Evolutionary conservation across 1,140 invertebrate species (phyloP).

Genomic region (Lineus longissimus): DNA sequence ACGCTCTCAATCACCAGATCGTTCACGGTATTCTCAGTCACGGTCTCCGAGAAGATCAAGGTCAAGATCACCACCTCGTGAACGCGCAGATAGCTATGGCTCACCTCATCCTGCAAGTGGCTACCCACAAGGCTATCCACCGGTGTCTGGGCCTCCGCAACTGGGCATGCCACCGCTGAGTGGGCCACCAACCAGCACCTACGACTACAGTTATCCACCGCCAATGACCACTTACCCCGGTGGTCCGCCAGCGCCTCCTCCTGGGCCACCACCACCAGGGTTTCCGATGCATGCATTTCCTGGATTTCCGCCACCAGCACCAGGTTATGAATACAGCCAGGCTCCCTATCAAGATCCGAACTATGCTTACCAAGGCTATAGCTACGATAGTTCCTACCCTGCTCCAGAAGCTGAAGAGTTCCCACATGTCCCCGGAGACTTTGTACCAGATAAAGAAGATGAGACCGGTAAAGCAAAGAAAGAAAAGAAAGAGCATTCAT

Average conservation of each 20-base stretch:
- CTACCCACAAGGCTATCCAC: neutral
- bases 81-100: neutral
- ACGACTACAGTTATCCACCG: conserved; percentile 10
- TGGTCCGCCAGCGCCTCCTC: conserved; percentile 6
- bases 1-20: too few species aligned
- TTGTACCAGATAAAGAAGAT: neutral
- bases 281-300: conserved; percentile 3
- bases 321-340: neutral
- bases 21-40: too few species aligned
- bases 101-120: neutral
- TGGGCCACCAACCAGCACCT: conserved; percentile 6
- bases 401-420: neutral
- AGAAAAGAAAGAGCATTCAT: conserved; percentile 5
- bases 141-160: neutral
- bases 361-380: conserved; percentile 10
- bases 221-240: conserved; percentile 6
- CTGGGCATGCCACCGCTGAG: neutral
- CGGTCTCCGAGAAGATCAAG: too few species aligned
- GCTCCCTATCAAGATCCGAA: conserved; percentile 16
- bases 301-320: conserved; percentile 5
- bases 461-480: conserved; percentile 2
- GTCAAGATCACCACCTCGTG: neutral
- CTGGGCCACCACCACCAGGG: conserved; percentile 5
- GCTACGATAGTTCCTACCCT: neutral
- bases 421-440: neutral